Base-by-base conservation (phyloP, 2,113 vertebrate genomes). In the Fregetta grallaria region DNA sequence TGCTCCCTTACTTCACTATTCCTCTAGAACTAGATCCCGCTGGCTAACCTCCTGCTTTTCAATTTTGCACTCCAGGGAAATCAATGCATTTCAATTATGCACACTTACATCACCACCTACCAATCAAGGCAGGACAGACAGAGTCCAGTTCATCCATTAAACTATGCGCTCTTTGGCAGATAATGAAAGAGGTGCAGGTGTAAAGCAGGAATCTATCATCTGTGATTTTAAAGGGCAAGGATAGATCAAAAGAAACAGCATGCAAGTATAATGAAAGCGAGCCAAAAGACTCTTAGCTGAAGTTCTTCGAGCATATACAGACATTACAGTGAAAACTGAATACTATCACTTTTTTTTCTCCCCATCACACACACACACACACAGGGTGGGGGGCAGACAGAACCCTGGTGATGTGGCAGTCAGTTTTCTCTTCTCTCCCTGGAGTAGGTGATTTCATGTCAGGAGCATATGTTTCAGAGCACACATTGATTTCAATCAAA, bases 371-470 rank as follows among this genome's bases (percentile, higher is more conserved):
- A 7, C 12, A 38, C 58, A 75, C 15, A 65, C 2, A 7, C 12
- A 38, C 9, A 58, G 15, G 8, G 30, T 3, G 6, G 14, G 25
- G 12, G 29, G 32, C n/a, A 86, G 34, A 42, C 16, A 86, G n/a
- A 93, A 47, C n/a, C 30, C 58, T 75, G 88, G 38, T 81, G 61
- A 96, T 36, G 73, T 91, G 86, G 90, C 94, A 95, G 91, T 13
- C 72, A 40, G 10, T 63, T 82, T 88, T 86, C 65, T 90, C 40
- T 63, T 45, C 76, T 79, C 66, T 92, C 67, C 50, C 82, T 50
- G 6, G 44, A 75, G 75, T 1, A 80, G 14, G 71, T 45, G 10
- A 93, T 84, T 88, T 86, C 32, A 65, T 9, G 14, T 78, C 56
- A 92, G 29, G 10, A 92, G 30, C 17, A 10, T 49, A 30, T 32